Evolutionary conservation across 2,797 vertebrate species (phyloP).

Genomic region (Melanotaenia boesemani): DNA sequence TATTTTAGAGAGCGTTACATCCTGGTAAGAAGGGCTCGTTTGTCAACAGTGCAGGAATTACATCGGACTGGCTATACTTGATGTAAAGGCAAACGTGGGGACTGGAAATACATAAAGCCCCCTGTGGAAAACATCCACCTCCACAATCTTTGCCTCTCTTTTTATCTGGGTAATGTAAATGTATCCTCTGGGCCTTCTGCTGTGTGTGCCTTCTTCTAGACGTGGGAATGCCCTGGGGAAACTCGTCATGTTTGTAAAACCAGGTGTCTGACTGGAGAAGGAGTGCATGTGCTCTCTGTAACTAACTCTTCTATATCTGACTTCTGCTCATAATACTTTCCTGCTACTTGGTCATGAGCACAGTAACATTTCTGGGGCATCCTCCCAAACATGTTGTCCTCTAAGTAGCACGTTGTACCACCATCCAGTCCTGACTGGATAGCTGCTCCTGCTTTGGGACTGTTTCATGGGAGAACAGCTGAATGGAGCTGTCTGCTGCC

Average conservation of each 20-base stretch:
- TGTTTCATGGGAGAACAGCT: slow-evolving; percentile 23
- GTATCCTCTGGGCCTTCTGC: slow-evolving; percentile 46
- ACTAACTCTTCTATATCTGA: slow-evolving; percentile 25
- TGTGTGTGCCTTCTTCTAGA: slow-evolving; percentile 50
- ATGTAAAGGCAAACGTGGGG: slow-evolving; percentile 45
- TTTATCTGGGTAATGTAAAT: not conserved
- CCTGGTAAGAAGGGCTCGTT: slow-evolving; percentile 37
- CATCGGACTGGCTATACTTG: slow-evolving; percentile 25
- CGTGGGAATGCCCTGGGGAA: slow-evolving; percentile 41
- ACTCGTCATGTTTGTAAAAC: slow-evolving; percentile 44
- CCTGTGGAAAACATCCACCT: slow-evolving; percentile 24
- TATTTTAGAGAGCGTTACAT: slow-evolving; percentile 55
- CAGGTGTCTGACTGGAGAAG: slow-evolving; percentile 50
- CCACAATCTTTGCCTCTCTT: slow-evolving; percentile 8
- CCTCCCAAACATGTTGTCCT: slow-evolving; percentile 33
- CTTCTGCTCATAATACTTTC: slow-evolving; percentile 45
- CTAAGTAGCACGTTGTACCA: slow-evolving; percentile 20
- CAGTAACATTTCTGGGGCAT: slow-evolving; percentile 59
- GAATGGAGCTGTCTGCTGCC: slow-evolving; percentile 43
- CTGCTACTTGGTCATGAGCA: slow-evolving; percentile 47
- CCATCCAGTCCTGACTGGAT: not conserved
- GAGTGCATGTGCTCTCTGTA: slow-evolving; percentile 13
- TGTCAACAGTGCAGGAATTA: slow-evolving; percentile 34
- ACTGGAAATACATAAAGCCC: slow-evolving; percentile 37
- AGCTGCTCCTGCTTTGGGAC: slow-evolving; percentile 18